phyloP scores from a whole-genome alignment of 2,888 invertebrate species.

The Acholoe squamosa region DNA sequence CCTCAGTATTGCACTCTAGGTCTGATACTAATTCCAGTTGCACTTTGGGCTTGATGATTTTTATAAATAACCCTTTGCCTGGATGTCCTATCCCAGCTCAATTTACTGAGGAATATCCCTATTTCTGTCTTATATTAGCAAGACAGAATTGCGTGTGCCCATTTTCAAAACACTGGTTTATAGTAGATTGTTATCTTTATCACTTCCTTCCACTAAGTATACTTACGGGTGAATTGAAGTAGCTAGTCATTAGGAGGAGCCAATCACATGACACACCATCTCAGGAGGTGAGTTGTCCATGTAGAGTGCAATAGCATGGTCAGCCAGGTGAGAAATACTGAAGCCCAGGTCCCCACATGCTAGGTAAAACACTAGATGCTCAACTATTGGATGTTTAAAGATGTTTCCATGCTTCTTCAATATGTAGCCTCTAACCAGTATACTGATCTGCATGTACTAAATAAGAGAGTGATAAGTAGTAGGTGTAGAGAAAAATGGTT shows the following conservation, averaged over 20 bases:
- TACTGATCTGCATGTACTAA: conserved; percentile 35
- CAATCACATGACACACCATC: background rate
- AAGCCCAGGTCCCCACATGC: conserved; percentile 39
- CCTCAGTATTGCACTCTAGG: too few species aligned
- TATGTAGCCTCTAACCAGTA: background rate
- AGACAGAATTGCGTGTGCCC: too few species aligned
- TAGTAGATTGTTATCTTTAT: too few species aligned
- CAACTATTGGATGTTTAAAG: conserved; percentile 57
- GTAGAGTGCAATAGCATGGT: conserved; percentile 37
- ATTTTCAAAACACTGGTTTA: too few species aligned
- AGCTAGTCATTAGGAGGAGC: conserved; percentile 13
- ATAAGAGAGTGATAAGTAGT: background rate
- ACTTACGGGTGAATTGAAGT: conserved; percentile 45
- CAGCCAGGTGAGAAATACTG: conserved; percentile 11
- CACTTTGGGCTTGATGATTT: too few species aligned
- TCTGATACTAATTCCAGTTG: too few species aligned
- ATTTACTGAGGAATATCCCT: too few species aligned
- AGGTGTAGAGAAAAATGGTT: background rate
- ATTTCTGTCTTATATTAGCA: too few species aligned
- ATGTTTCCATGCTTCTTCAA: conserved; percentile 30
- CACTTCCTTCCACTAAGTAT: too few species aligned
- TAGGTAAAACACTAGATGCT: conserved; percentile 58
- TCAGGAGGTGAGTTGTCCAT: background rate
- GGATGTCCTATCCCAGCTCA: too few species aligned
- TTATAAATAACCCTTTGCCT: too few species aligned